Conservation (phyloP, 1,140 invertebrate species). For the Cherax quadricarinatus region DNA sequence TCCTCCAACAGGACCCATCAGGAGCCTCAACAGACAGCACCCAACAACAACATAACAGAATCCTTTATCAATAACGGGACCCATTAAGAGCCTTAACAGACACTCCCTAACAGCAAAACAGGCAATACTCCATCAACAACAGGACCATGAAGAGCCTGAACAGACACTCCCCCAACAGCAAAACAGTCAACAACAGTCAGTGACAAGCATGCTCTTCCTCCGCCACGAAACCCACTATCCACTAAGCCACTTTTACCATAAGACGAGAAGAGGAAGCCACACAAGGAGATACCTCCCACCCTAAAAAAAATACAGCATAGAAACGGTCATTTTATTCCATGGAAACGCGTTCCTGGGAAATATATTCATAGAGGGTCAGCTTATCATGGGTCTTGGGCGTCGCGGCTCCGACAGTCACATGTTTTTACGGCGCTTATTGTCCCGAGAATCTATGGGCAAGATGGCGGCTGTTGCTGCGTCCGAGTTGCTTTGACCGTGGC, state of each 20-base stretch:
- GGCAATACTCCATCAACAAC: too few species aligned
- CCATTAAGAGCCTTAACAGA: too few species aligned
- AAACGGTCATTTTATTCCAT: neutral
- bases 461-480: neutral
- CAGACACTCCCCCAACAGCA: too few species aligned
- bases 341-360: neutral
- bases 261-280: neutral
- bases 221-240: too few species aligned
- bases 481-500: neutral
- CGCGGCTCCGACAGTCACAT: neutral
- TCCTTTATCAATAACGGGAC: too few species aligned
- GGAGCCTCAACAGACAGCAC: too few species aligned
- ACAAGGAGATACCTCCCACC: neutral
- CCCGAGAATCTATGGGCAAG: neutral
- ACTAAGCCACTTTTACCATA: neutral
- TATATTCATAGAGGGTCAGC: slow-evolving; percentile 6
- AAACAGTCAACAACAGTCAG: too few species aligned
- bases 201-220: too few species aligned
- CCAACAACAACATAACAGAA: too few species aligned
- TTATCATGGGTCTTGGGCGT: neutral
- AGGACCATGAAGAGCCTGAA: too few species aligned
- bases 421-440: slow-evolving; percentile 4
- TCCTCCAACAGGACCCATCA: too few species aligned
- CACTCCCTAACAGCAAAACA: too few species aligned
- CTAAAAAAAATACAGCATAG: neutral